Base-by-base conservation (phyloP, 2,888 invertebrate species). In the Leptopterna dolabrata region DNA sequence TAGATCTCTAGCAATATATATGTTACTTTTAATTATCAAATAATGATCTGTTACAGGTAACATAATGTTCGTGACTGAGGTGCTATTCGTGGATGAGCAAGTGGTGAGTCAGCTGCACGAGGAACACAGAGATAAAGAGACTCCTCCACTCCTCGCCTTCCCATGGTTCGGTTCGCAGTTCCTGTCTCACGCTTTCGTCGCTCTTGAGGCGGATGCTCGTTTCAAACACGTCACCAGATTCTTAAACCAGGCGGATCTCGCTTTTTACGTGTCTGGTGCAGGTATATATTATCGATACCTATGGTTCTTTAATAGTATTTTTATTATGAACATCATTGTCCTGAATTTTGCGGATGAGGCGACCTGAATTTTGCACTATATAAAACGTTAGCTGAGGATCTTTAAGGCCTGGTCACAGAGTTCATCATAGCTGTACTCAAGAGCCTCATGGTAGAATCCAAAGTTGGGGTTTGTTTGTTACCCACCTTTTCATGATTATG, bases 91-190 rank as follows among this genome's bases (percentile, higher is more conserved):
- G 45, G 94, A 94, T 88, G 94, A 94, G 90, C 93, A 93, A 29
- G 93, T 94, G 71, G 94, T 94, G 16, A 94, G 94, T 63, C 93
- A 93, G 90, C 92, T 94, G 76, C 94, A 94, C 91, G 94, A 94
- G 91, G 93, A 94, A 91, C 94, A 94, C 91, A 93, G 93, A 89
- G 94, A 94, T 91, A 94, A 94, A 91, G 94, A 94, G 91, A 94
- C 94, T 19, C 94, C 94, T 19, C 94, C 94, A 16, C 91, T 94
- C 51, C 90, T 94, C 88, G 94, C 94, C 2, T 94, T 94, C 90
- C 94, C 94, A 1, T 94, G 94, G 94, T 94, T 94, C 90, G 94
- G 94, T 51, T 94, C 94, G 16, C 94, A 94, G 90, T 94, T 94
- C 90, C 91, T 94, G 51, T 94, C 94, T 29, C 94, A 94, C 91